Conservation (phyloP, 2,888 invertebrate genomes). For the Aspidiotus rigidus region DNA sequence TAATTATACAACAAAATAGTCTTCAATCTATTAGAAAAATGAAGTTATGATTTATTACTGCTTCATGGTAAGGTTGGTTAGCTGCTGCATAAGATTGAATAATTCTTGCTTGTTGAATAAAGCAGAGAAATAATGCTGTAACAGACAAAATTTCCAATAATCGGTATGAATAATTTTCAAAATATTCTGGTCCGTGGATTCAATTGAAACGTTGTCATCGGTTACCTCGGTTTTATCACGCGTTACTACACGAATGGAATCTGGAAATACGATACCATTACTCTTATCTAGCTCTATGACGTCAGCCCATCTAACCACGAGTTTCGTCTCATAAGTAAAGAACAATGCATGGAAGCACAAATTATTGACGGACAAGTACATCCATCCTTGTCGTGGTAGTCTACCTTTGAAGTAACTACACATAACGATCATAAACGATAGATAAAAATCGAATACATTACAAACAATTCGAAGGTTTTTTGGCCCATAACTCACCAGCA, state of each 20-base stretch:
- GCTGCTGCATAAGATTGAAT: slow-evolving; percentile 82
- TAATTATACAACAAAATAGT: background rate
- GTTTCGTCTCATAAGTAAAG: slow-evolving; percentile 78
- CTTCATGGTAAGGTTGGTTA: slow-evolving; percentile 95
- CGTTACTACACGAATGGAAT: slow-evolving; percentile 76
- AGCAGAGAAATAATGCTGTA: slow-evolving; percentile 81
- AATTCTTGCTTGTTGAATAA: slow-evolving; percentile 82
- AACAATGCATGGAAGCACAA: slow-evolving; percentile 93
- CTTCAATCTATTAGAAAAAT: background rate
- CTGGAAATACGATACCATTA: slow-evolving; percentile 68
- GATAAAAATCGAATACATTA: background rate
- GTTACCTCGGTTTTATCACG: slow-evolving; percentile 57
- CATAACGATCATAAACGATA: too few species aligned
- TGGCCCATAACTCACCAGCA: slow-evolving; percentile 60
- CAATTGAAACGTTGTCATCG: background rate
- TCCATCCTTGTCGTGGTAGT: slow-evolving; percentile 44
- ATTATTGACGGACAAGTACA: slow-evolving; percentile 93
- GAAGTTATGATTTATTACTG: slow-evolving; percentile 48
- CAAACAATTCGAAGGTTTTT: background rate
- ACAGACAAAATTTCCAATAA: slow-evolving; percentile 36
- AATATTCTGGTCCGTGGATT: background rate
- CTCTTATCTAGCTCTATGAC: slow-evolving; percentile 70
- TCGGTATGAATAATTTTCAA: too few species aligned
- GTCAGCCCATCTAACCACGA: slow-evolving; percentile 83
- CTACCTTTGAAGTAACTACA: slow-evolving; percentile 82